Conservation (phyloP, 2,113 vertebrate species). For the Equus quagga region DNA sequence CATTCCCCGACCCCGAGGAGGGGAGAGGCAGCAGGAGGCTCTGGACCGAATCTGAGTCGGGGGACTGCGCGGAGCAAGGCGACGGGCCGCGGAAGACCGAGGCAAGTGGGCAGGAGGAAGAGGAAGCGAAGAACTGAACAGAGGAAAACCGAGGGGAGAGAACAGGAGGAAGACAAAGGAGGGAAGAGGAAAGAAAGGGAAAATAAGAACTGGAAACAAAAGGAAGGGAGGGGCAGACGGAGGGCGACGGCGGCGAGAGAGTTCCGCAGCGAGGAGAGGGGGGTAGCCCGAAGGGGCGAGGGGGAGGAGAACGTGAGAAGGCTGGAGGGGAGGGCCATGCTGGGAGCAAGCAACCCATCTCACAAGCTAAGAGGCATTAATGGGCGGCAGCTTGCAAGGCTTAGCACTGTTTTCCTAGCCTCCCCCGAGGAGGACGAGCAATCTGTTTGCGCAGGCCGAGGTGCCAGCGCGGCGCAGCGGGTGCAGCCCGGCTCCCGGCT, state of each 20-base stretch:
- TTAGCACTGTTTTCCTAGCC: constrained; percentile 74
- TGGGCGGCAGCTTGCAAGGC: constrained; percentile 78
- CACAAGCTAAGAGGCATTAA: constrained; percentile 71
- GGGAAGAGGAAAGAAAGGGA: neutral
- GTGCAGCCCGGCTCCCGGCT: neutral
- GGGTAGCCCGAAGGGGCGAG: constrained; percentile 28
- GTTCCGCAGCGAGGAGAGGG: neutral
- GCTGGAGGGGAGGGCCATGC: constrained; percentile 38
- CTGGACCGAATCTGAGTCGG: neutral
- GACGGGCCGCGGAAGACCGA: neutral
- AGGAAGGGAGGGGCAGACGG: neutral
- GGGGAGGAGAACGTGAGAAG: constrained; percentile 49
- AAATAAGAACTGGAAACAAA: constrained; percentile 28
- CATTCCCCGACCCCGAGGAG: neutral
- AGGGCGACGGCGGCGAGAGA: neutral
- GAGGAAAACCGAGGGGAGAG: neutral
- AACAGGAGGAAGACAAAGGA: neutral
- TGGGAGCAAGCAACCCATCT: constrained; percentile 24
- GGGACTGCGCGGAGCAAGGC: neutral
- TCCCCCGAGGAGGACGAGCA: constrained; percentile 70
- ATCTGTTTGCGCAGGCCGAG: constrained; percentile 64
- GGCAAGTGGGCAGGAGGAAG: neutral
- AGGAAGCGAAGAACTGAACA: neutral
- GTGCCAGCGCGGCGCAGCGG: constrained; percentile 53
- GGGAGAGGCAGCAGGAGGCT: neutral